Base-by-base conservation (phyloP, 2,888 invertebrate genomes). In the Lottia scabra region DNA sequence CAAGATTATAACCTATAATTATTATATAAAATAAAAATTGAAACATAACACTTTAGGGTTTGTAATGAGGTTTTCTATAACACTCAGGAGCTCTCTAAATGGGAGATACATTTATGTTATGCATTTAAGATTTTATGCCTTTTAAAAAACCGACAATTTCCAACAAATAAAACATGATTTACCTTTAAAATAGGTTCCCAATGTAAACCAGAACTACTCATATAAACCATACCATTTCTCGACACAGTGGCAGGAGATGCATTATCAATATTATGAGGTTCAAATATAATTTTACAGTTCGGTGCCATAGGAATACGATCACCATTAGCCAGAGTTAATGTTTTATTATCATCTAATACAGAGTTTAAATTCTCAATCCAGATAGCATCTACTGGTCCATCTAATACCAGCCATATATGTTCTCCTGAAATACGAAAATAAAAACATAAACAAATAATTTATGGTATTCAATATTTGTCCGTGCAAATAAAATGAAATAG, bases 231-330 rank as follows among this genome's bases (percentile, higher is more conserved):
- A 63, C 96, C 96, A 87, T 96, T 96, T 75, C 96, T 91, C 0
- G 97, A 98, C 0, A 98, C 98, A 0, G 98, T 98, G 0, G 98
- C 98, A 1, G 98, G 98, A 13, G 97, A 97, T 0, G 98, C 98
- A 87, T 98, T 98, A 87, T 98, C 98, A 76, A 98, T 97, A 88
- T 98, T 98, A 89, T 98, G 96, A 0, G 98, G 97, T 87, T 98
- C 98, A 88, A 98, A 98, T 81, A 98, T 95, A 71, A 98, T 95
- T 91, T 98, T 98, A 73, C 96, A 97, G 13, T 94, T 95, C 0
- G 96, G 94, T 0, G 97, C 94, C 98, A 98, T 98, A 0, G 96
- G 94, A 70, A 98, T 92, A 45, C 98, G 93, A 91, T 98, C 98
- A 8, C 98, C 90, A 86, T 98, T 98, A 5, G 98, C 98, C 80